phyloP scores from a whole-genome alignment of 1,140 invertebrate genomes.

The Psilanteris sp. region DNA sequence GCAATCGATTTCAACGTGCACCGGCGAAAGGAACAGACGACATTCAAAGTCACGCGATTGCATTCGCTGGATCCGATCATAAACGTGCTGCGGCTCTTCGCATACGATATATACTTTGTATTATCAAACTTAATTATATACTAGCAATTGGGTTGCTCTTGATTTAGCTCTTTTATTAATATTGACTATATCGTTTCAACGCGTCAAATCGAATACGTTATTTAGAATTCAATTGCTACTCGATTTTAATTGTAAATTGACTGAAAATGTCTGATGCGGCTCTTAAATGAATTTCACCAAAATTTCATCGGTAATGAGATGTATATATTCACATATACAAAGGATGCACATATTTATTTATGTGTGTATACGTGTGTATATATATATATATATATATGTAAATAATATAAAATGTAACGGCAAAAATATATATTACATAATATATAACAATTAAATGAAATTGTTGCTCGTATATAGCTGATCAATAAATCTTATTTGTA shows the following conservation, averaged over 20 bases:
- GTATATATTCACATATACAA: too few species aligned
- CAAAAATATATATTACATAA: too few species aligned
- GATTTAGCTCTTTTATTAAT: conserved; percentile 30
- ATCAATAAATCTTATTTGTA: conserved; percentile 31
- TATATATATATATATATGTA: too few species aligned
- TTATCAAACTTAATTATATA: conserved; percentile 10
- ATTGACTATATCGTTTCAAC: conserved; percentile 3
- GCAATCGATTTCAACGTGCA: conserved; percentile 56
- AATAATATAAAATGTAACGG: too few species aligned
- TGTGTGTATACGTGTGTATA: too few species aligned
- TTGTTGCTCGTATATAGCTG: too few species aligned
- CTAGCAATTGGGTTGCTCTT: conserved; percentile 24
- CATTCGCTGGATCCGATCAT: conserved; percentile 10
- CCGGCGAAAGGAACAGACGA: conserved; percentile 48
- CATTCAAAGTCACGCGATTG: conserved; percentile 48
- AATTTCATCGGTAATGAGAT: too few species aligned
- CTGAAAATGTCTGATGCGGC: conserved; percentile 10
- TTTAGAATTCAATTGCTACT: conserved; percentile 25
- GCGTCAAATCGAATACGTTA: conserved; percentile 13
- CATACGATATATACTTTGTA: conserved; percentile 4
- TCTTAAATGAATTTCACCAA: too few species aligned
- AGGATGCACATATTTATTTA: too few species aligned
- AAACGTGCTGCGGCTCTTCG: conserved; percentile 21
- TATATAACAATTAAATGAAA: too few species aligned
- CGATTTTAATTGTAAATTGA: conserved; percentile 47